Percentiles rank a stretch among this genome's conserved stretches.
Evolutionary conservation across 2,797 vertebrate species (phyloP).

Genomic region (Acipenser oxyrinchus): DNA sequence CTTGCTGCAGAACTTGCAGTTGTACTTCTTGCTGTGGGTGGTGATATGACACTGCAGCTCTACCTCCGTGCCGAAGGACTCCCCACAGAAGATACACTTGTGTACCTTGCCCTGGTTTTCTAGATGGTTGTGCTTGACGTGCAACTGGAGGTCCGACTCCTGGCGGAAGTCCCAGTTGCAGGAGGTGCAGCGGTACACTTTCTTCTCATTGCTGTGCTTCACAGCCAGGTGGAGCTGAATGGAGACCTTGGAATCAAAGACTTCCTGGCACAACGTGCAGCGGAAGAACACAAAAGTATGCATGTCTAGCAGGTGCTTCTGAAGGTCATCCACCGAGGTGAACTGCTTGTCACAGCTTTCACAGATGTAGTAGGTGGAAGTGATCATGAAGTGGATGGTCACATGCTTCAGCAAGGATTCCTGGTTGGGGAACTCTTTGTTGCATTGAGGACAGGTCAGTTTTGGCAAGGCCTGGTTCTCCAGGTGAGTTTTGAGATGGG

Average conservation of each 20-base stretch:
- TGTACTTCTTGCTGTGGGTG: conserved; percentile 96
- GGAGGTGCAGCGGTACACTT: conserved; percentile 90
- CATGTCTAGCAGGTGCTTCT: conserved; percentile 96
- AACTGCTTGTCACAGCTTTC: conserved; percentile 98
- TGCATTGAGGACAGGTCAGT: conserved; percentile 90
- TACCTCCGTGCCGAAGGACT: conserved; percentile 93
- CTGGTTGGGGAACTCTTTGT: conserved; percentile 95
- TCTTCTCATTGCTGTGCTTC: conserved; percentile 96
- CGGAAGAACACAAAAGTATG: conserved; percentile 97
- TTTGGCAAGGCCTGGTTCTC: conserved; percentile 84
- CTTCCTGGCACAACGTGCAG: conserved; percentile 94
- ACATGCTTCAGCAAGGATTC: conserved; percentile 93
- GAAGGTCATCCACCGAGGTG: conserved; percentile 90
- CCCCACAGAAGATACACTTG: conserved; percentile 94
- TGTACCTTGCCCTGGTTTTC: conserved; percentile 90
- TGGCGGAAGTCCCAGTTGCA: conserved; percentile 97
- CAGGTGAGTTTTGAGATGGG: conserved; percentile 93
- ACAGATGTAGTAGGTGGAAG: conserved; percentile 93
- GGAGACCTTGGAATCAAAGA: conserved; percentile 95
- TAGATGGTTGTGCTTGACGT: conserved; percentile 93
- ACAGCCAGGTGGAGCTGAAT: conserved; percentile 95
- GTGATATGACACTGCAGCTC: conserved; percentile 98
- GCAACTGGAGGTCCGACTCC: conserved; percentile 87
- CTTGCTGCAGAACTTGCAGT: conserved; percentile 97
- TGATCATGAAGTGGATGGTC: conserved; percentile 92